Conservation (phyloP, 1,140 invertebrate genomes). For the Heliconius melpomene region DNA sequence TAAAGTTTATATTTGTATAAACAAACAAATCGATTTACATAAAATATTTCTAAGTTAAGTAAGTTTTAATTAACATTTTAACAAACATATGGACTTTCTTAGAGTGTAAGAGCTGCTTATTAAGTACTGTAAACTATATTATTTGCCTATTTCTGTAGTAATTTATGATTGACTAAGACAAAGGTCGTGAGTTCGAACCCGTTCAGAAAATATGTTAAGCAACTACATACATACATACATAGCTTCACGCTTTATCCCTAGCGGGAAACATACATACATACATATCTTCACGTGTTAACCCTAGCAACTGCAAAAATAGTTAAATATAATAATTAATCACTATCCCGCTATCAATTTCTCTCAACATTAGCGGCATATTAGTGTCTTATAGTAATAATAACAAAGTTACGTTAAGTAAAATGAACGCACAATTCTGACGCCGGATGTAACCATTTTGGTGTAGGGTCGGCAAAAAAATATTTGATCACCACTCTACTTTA, state of each 20-base stretch:
- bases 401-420: slow-evolving; percentile 23
- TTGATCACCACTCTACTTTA: neutral
- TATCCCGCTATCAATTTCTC: neutral
- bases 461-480: slow-evolving; percentile 37
- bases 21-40: neutral
- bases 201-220: no score
- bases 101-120: neutral
- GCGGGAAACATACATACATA: no score
- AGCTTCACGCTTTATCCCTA: no score
- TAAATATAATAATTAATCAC: neutral
- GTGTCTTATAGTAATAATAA: slow-evolving; percentile 19
- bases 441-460: slow-evolving; percentile 33
- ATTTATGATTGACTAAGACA: no score
- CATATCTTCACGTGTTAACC: no score
- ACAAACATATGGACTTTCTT: neutral
- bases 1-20: neutral
- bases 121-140: neutral
- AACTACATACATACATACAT: neutral
- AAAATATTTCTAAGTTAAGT: no score
- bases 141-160: no score
- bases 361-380: slow-evolving; percentile 1
- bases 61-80: slow-evolving; percentile 2
- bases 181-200: no score
- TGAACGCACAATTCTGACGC: slow-evolving; percentile 27
- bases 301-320: neutral